Evolutionary conservation across 1,140 invertebrate genomes (phyloP), one percentile per base, ranked within the genome.

Genomic region (Sinonovacula constricta): DNA sequence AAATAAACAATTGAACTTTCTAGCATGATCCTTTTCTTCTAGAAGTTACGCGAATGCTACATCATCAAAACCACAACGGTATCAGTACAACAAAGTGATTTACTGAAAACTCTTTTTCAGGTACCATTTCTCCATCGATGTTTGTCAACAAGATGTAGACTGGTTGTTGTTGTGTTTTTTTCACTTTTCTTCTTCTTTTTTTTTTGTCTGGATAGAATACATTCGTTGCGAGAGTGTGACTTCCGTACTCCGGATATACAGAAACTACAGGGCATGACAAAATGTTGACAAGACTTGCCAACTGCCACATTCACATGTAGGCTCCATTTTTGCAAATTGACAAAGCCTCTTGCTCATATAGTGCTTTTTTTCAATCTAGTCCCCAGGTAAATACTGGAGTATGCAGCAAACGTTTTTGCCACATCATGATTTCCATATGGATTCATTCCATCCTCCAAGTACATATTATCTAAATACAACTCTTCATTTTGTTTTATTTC

Each of bases 61-160:
- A n/a, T n/a, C n/a, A n/a, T n/a, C n/a, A n/a, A n/a, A n/a, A n/a
- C n/a, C n/a, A n/a, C n/a, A 45, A 18, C 18, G 39, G 39, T 18
- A 45, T 45, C 7, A 45, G 39, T 45, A 45, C 39, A 18, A 45
- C 39, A 45, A 45, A 45, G 18, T 45, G 60, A 33, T 63, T 63
- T 3, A 63, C 60, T 14, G 22, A 7, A 33, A 63, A 63, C 24
- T 30, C 31, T 12, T 63, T 63, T 63, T 63, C 60, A 30, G 67
- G 67, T 56, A 30, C 67, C 15, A 22, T 22, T 54, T 34, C 30
- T 56, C 67, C 67, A 51, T 51, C 34, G 49, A 28, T 69, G 26
- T 51, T 53, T 24, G 67, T 69, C 67, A 49, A 69, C 67, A 69
- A 56, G 49, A 69, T 69, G 33, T 69, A 69, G 3, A 69, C 51